Evolutionary conservation across 2,888 invertebrate species (phyloP).

Genomic region (Ichneumon xanthorius): DNA sequence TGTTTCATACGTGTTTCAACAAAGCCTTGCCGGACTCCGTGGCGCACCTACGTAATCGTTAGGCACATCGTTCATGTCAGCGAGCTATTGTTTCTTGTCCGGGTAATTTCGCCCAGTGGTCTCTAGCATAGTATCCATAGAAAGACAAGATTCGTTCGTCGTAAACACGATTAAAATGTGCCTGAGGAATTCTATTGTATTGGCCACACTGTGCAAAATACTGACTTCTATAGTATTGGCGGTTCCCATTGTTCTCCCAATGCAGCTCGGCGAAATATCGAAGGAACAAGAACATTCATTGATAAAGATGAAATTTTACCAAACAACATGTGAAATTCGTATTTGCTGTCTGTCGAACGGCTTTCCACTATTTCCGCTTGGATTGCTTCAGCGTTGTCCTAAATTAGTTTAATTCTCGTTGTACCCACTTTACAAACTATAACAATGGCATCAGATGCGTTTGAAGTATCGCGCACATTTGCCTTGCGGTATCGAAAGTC

Average conservation of each 20-base stretch:
- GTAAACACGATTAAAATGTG: conserved; percentile 41
- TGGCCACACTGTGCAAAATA: conserved; percentile 1
- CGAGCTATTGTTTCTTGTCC: conserved; percentile 42
- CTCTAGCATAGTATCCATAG: conserved; percentile 11
- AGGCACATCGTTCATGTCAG: conserved; percentile 50
- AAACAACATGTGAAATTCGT: not conserved
- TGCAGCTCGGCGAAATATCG: conserved; percentile 6
- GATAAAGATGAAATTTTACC: too few relatives aligned
- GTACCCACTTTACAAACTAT: not conserved
- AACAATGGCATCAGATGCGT: conserved; percentile 8
- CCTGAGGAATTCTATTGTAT: conserved; percentile 51
- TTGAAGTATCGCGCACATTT: conserved; percentile 25
- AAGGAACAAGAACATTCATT: not conserved
- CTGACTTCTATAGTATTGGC: not conserved
- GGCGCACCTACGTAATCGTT: conserved; percentile 28
- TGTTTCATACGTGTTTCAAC: conserved; percentile 24
- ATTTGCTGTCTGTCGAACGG: not conserved
- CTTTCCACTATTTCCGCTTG: not conserved
- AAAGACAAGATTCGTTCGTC: conserved; percentile 32
- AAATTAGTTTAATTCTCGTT: conserved; percentile 15
- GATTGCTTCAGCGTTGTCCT: not conserved
- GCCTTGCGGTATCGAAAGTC: conserved; percentile 52
- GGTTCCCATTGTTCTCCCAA: conserved; percentile 17
- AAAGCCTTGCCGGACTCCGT: not conserved
- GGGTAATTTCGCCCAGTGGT: conserved; percentile 42